A percentile compares a stretch with the other conserved stretches of the same genome.
Evolutionary conservation across 2,888 invertebrate species (phyloP).

Genomic region (Harmothoe impar): DNA sequence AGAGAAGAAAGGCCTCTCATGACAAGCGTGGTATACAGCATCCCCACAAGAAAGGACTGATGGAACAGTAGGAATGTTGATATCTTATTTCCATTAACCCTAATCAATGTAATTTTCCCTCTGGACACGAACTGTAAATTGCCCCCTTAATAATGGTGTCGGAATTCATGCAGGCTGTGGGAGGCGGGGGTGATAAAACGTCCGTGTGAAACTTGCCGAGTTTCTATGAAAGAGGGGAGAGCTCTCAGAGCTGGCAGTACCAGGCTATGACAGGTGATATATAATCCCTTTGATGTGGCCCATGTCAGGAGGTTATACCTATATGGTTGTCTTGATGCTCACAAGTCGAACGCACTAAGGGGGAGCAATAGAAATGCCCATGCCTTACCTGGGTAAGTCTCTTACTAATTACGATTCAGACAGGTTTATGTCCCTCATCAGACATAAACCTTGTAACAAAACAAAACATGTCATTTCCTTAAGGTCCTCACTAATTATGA

Average conservation of each 20-base stretch:
- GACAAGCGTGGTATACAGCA: neutral
- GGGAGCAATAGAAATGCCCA: neutral
- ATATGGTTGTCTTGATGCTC: neutral
- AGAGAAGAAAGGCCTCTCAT: neutral
- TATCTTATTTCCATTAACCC: slow-evolving; percentile 19
- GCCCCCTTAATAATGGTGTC: neutral
- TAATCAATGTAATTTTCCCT: slow-evolving; percentile 18
- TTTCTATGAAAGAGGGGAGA: neutral
- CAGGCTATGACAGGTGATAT: neutral
- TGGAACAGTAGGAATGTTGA: neutral
- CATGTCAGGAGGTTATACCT: slow-evolving; percentile 5
- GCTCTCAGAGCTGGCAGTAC: neutral
- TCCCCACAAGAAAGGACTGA: neutral
- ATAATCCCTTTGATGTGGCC: neutral
- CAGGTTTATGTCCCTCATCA: neutral
- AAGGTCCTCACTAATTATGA: neutral
- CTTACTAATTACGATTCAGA: neutral
- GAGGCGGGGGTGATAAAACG: neutral
- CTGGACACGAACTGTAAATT: neutral
- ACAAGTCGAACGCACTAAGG: neutral
- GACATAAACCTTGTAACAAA: neutral
- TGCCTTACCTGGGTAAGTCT: neutral
- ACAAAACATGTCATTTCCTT: neutral
- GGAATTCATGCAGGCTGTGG: neutral
- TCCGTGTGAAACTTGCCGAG: neutral